These are phyloP conservation scores for Loxodonta africana DNA, from an alignment of 2,113 vertebrate species.

Conservation along the genomic window DNA sequence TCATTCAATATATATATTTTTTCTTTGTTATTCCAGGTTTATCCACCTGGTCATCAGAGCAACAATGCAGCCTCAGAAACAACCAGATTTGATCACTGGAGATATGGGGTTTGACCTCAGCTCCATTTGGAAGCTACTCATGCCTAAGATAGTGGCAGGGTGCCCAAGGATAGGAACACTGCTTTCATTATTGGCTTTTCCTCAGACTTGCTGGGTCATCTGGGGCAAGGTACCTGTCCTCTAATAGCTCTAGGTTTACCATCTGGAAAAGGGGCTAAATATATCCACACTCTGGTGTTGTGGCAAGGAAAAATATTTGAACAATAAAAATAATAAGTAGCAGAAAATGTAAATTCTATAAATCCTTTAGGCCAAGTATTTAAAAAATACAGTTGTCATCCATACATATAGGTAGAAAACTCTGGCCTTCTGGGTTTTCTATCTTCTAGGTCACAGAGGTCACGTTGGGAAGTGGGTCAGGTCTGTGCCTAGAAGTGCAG, in stretches of 20 bases:
- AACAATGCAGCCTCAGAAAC: constrained; percentile 64
- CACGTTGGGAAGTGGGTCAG: not conserved
- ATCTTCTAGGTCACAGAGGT: not conserved
- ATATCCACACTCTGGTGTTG: not conserved
- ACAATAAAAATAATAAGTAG: constrained; percentile 3
- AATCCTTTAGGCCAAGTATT: constrained; percentile 23
- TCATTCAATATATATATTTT: constrained; percentile 25
- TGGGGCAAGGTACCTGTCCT: constrained; percentile 43
- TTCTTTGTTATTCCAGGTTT: not conserved
- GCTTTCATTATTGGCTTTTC: constrained; percentile 63
- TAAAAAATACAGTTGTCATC: not conserved
- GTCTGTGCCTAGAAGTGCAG: not conserved
- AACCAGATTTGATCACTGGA: constrained; percentile 67
- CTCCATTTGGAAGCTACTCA: constrained; percentile 55
- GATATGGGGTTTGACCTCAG: constrained; percentile 38
- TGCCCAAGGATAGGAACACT: constrained; percentile 37
- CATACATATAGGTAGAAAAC: not conserved
- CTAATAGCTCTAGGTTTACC: constrained; percentile 12
- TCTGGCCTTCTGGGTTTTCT: not conserved
- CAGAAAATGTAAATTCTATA: constrained; percentile 50
- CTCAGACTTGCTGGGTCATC: constrained; percentile 58
- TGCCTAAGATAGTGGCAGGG: constrained; percentile 51
- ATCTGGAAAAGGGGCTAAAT: constrained; percentile 17
- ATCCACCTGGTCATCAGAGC: constrained; percentile 48
- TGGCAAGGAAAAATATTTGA: not conserved